Evolutionary conservation across 2,797 vertebrate species (phyloP).

Genomic region (Gallinago nigripennis): DNA sequence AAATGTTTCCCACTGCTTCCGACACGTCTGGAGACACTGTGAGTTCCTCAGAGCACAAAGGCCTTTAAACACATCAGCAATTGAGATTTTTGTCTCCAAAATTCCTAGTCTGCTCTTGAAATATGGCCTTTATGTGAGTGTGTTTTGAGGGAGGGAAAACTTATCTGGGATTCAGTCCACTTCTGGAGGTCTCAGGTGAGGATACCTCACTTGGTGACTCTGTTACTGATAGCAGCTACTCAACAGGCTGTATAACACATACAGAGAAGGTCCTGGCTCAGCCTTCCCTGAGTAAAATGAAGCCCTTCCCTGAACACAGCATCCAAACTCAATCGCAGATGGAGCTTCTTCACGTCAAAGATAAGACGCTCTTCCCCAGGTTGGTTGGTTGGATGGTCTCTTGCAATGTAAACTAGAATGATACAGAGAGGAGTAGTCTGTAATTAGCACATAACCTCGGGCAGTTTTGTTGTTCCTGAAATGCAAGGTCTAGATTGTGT

Average conservation of each 20-base stretch:
- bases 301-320: background rate
- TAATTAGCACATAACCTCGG: background rate
- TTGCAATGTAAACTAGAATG: background rate
- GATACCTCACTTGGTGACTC: rapidly evolving
- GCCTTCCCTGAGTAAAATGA: background rate
- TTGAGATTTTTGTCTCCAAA: background rate
- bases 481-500: background rate
- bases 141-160: background rate
- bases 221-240: background rate
- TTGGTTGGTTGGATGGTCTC: background rate
- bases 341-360: background rate
- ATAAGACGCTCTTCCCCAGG: background rate
- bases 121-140: background rate
- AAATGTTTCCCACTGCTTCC: background rate
- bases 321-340: background rate
- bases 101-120: background rate
- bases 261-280: background rate
- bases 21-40: rapidly evolving
- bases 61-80: background rate
- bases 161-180: background rate
- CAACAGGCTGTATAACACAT: background rate
- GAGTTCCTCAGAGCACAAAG: background rate
- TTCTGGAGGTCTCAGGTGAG: background rate
- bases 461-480: conserved; percentile 18
- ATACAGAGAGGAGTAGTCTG: background rate